Conservation (phyloP, 2,888 invertebrate species). For the Penaeus monodon region DNA sequence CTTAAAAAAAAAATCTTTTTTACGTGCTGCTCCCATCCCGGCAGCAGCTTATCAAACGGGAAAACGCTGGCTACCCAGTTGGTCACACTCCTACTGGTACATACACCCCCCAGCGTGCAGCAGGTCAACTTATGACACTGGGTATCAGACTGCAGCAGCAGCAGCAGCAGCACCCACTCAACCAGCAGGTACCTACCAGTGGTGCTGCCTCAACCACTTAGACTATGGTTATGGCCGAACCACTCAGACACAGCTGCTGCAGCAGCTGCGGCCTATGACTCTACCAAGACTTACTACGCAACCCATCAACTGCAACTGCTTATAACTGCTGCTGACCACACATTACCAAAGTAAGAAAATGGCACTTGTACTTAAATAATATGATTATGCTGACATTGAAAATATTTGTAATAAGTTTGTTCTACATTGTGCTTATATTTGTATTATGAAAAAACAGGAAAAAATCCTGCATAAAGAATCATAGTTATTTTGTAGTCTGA, state of each 20-base stretch:
- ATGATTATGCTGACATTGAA: neutral
- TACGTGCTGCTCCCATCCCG: no score
- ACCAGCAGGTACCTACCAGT: conserved; percentile 63
- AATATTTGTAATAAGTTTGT: neutral
- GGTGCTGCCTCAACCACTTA: conserved; percentile 64
- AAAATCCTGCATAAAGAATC: neutral
- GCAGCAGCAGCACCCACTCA: conserved; percentile 72
- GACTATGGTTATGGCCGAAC: conserved; percentile 65
- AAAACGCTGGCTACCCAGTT: conserved; percentile 73
- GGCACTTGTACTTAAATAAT: no score
- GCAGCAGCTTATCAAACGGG: conserved; percentile 65
- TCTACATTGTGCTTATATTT: neutral
- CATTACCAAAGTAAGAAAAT: conserved; percentile 64
- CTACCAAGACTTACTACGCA: conserved; percentile 64
- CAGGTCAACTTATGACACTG: conserved; percentile 74
- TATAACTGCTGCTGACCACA: conserved; percentile 64
- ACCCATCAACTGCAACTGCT: conserved; percentile 66
- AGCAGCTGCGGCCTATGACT: conserved; percentile 62
- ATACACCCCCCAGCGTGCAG: conserved; percentile 83
- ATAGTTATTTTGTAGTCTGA: neutral
- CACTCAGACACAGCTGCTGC: conserved; percentile 65
- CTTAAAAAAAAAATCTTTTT: no score
- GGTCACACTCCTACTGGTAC: conserved; percentile 73
- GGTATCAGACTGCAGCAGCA: conserved; percentile 76
- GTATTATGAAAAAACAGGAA: neutral